Percentiles rank a stretch among this genome's conserved stretches.
These are phyloP conservation scores for Rafetus swinhoei DNA, from an alignment of 2,113 vertebrate genomes.

Conservation along the genomic window DNA sequence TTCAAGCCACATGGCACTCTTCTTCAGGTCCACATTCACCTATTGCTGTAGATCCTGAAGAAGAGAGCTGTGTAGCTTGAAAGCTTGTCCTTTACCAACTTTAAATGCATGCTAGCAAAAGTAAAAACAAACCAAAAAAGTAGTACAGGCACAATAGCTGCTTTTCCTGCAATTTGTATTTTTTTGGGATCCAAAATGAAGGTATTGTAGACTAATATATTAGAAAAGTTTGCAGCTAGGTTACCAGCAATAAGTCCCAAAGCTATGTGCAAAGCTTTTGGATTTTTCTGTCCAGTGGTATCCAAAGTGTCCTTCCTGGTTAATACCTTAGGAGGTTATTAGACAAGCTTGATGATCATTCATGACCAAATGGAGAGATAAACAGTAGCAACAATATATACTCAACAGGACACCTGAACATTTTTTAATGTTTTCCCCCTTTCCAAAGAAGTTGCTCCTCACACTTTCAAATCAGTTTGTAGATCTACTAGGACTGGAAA, in stretches of 20 bases:
- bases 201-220: not conserved
- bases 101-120: not conserved
- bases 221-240: not conserved
- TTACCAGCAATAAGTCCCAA: not conserved
- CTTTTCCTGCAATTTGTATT: not conserved
- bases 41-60: not conserved
- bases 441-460: slow-evolving; percentile 33
- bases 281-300: not conserved
- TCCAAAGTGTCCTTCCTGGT: not conserved
- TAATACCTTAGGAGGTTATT: not conserved
- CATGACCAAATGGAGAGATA: not conserved
- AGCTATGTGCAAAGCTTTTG: not conserved
- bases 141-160: too few species aligned
- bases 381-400: not conserved
- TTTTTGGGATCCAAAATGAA: not conserved
- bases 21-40: not conserved
- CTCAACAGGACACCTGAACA: slow-evolving; percentile 39
- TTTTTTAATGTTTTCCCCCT: slow-evolving; percentile 39
- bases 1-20: not conserved
- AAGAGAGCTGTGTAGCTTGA: not conserved
- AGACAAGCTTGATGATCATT: not conserved
- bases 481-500: not conserved
- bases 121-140: not conserved
- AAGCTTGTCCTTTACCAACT: not conserved
- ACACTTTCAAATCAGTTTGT: slow-evolving; percentile 31